Conservation (phyloP, 1,140 invertebrate species). For the Zaprionus taronus region DNA sequence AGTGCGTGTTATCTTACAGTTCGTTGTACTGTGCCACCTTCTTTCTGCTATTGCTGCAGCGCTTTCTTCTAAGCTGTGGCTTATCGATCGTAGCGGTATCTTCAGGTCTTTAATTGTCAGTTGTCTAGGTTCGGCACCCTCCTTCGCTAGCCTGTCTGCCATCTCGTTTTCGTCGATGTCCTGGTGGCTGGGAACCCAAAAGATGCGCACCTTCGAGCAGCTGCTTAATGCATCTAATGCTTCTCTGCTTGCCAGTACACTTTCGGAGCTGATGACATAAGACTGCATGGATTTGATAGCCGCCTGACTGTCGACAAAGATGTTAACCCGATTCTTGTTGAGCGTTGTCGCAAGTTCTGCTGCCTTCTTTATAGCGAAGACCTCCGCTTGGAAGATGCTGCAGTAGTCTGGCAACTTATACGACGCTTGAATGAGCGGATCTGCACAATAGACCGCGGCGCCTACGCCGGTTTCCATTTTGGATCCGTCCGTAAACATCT, state of each 20-base stretch:
- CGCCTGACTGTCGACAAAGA: background rate
- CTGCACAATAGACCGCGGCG: no score
- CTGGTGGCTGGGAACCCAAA: slow-evolving; percentile 2
- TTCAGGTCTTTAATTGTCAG: no score
- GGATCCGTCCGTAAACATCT: background rate
- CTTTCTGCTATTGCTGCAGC: no score
- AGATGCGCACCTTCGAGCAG: background rate
- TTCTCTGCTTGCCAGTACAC: background rate
- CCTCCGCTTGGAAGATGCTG: background rate
- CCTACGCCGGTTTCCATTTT: no score
- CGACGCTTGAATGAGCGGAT: no score
- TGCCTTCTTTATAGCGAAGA: background rate
- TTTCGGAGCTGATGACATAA: background rate
- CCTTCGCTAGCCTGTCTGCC: background rate
- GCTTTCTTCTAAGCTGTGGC: no score
- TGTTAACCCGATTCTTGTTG: background rate
- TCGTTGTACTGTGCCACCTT: no score
- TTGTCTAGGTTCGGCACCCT: no score
- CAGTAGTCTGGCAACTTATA: no score
- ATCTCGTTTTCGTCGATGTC: background rate
- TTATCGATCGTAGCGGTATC: no score
- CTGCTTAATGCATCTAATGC: background rate
- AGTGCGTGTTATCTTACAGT: no score
- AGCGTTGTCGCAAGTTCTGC: no score
- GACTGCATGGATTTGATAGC: background rate